Evolutionary conservation across 1,140 invertebrate genomes (phyloP).

Genomic region (Adoxophyes honmai): DNA sequence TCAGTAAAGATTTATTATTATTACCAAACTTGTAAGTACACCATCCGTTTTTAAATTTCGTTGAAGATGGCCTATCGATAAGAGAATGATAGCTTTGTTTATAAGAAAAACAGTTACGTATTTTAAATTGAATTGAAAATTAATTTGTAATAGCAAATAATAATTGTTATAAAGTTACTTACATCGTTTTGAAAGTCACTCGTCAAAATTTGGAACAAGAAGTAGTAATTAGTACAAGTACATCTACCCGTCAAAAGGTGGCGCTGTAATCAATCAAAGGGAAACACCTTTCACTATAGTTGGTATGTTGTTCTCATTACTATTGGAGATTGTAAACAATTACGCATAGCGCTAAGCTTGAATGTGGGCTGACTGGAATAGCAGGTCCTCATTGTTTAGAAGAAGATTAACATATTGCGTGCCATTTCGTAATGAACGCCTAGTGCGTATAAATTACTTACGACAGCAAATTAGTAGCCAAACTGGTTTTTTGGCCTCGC

Average conservation of each 20-base stretch:
- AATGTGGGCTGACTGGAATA: conserved; percentile 21
- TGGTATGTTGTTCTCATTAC: conserved; percentile 19
- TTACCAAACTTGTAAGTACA: conserved; percentile 20
- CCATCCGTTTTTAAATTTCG: conserved; percentile 30
- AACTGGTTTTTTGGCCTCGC: neutral
- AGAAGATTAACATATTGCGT: conserved; percentile 29
- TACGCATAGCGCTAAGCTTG: conserved; percentile 20
- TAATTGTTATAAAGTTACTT: neutral
- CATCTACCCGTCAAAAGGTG: conserved; percentile 24
- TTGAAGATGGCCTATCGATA: conserved; percentile 39
- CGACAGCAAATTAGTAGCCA: neutral
- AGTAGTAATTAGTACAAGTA: conserved; percentile 1
- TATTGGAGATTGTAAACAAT: conserved; percentile 30
- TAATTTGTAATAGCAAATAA: neutral
- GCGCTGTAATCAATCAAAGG: conserved; percentile 20
- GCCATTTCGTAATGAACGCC: conserved; percentile 25
- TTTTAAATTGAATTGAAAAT: neutral
- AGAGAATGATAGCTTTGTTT: conserved; percentile 6
- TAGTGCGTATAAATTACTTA: conserved; percentile 21
- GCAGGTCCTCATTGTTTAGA: conserved; percentile 29
- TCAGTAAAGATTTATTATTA: conserved; percentile 18
- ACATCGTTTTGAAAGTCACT: neutral
- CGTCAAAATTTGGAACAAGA: neutral
- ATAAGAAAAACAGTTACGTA: neutral
- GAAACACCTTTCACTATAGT: conserved; percentile 1